Percentiles rank a stretch among this genome's conserved stretches.
Conservation (phyloP, 35 echinoderm and acorn worm genomes). For the Hemicentrotus pulcherrimus region DNA sequence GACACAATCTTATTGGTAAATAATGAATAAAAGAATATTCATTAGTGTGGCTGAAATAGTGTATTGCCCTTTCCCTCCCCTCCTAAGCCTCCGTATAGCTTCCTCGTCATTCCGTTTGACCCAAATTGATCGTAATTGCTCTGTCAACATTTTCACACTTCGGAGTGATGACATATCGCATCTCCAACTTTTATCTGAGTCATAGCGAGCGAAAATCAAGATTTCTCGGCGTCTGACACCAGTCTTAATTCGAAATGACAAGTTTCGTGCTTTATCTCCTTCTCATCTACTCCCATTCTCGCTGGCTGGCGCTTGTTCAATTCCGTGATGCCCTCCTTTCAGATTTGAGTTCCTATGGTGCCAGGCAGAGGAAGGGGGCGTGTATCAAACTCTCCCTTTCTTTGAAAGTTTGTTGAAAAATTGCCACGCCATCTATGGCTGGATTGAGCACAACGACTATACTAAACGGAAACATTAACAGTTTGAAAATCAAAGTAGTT, state of each 20-base stretch:
- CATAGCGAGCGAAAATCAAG: neutral
- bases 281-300: neutral
- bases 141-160: constrained; percentile 11
- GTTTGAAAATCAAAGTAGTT: too few relatives aligned
- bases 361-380: neutral
- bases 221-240: constrained; percentile 9
- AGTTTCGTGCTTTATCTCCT: neutral
- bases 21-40: neutral
- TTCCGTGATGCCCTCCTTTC: neutral
- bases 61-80: neutral
- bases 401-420: neutral
- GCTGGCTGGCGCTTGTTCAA: constrained; percentile 6
- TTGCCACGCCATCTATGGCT: neutral
- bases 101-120: constrained; percentile 7
- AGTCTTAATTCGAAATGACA: constrained; percentile 13
- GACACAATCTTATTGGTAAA: neutral
- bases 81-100: neutral
- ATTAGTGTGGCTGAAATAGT: neutral
- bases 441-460: neutral
- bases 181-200: constrained; percentile 18
- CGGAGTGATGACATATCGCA: neutral
- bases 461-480: too few relatives aligned
- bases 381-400: neutral
- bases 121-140: constrained; percentile 18
- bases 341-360: neutral